These are phyloP conservation scores for Achatina immaculata DNA, from an alignment of 1,140 invertebrate species.

Conservation along the genomic window DNA sequence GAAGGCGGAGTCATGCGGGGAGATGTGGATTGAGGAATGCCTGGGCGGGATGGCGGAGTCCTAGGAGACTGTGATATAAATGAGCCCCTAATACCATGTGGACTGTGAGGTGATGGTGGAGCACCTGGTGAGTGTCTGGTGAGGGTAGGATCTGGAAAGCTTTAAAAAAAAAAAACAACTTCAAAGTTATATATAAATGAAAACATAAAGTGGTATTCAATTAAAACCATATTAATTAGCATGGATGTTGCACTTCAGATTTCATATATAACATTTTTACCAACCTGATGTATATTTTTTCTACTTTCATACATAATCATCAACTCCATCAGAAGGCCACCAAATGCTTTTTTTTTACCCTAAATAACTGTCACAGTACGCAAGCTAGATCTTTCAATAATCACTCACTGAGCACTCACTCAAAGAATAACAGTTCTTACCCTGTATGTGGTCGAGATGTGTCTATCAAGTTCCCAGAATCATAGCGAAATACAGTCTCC, in stretches of 20 bases:
- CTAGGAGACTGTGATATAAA: constrained; percentile 36
- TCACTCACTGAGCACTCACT: too few relatives aligned
- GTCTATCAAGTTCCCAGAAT: constrained; percentile 35
- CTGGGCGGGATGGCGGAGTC: constrained; percentile 40
- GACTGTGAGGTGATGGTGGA: constrained; percentile 28
- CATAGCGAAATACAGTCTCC: constrained; percentile 32
- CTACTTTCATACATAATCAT: too few relatives aligned
- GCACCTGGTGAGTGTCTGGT: neutral
- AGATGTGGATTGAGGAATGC: neutral
- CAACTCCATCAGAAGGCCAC: too few relatives aligned
- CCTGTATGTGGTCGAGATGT: constrained; percentile 10
- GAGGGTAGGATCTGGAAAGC: constrained; percentile 19
- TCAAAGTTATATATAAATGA: too few relatives aligned
- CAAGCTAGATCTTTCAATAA: too few relatives aligned
- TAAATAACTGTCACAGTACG: too few relatives aligned
- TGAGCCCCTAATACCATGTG: constrained; percentile 1
- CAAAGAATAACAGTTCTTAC: constrained; percentile 21
- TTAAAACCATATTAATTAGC: too few relatives aligned
- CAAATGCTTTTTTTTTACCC: too few relatives aligned
- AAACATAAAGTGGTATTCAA: too few relatives aligned
- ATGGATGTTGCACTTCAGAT: too few relatives aligned
- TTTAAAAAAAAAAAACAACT: constrained; percentile 14
- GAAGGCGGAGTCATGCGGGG: constrained; percentile 24
- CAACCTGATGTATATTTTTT: too few relatives aligned
- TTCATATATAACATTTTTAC: too few relatives aligned